Evolutionary conservation across 2,888 invertebrate species (phyloP).

Genomic region (Caenorhabditis plicata): DNA sequence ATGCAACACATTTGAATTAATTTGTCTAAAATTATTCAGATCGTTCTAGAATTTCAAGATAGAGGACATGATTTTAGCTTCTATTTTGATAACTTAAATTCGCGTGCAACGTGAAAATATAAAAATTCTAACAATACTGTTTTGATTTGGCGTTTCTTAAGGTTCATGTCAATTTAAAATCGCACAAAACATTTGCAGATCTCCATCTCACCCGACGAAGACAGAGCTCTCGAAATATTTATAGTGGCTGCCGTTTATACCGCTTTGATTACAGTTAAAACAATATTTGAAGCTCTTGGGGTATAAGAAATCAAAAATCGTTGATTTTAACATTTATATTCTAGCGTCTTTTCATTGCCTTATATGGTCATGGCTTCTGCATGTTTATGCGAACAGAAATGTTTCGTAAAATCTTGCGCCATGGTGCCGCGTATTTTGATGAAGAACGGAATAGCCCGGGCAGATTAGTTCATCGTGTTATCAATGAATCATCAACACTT

Average conservation of each 20-base stretch:
- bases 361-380: constrained; percentile 61
- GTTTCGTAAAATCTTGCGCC: constrained; percentile 57
- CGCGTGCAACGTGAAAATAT: too few relatives aligned
- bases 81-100: too few relatives aligned
- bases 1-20: too few relatives aligned
- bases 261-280: constrained; percentile 61
- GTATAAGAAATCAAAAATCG: constrained; percentile 16
- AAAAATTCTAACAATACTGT: too few relatives aligned
- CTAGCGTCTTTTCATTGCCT: constrained; percentile 55
- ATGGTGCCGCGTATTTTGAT: constrained; percentile 63
- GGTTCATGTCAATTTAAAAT: background rate
- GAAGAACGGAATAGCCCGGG: constrained; percentile 59
- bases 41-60: background rate
- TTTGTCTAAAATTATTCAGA: background rate
- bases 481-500: constrained; percentile 57
- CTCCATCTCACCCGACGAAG: constrained; percentile 52
- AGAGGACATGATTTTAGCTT: too few relatives aligned
- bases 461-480: constrained; percentile 54
- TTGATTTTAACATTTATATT: constrained; percentile 2
- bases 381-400: constrained; percentile 55
- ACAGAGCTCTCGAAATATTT: constrained; percentile 48
- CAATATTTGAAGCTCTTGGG: constrained; percentile 62
- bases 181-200: too few relatives aligned
- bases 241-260: constrained; percentile 56
- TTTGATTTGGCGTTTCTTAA: background rate